Percentiles rank a stretch among this genome's conserved stretches.
Evolutionary conservation across 2,797 vertebrate genomes (phyloP).

Genomic region (Pseudochaenichthys georgianus): DNA sequence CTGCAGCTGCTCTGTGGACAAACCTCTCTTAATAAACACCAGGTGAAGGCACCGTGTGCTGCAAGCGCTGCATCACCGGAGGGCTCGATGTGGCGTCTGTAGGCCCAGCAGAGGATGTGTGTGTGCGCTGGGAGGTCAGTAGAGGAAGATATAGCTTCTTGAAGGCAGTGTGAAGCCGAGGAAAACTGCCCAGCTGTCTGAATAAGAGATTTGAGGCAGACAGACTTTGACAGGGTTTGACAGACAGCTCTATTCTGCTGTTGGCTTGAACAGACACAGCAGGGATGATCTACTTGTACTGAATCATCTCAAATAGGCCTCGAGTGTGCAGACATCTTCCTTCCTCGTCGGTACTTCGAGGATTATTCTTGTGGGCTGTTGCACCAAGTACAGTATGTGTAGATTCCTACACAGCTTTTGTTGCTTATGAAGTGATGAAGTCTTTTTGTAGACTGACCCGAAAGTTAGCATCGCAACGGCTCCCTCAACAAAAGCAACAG

Average conservation of each 20-base stretch:
- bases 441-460: no score
- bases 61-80: slow-evolving; percentile 20
- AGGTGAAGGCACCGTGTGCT: slow-evolving; percentile 38
- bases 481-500: no score
- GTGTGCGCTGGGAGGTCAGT: neutral
- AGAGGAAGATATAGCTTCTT: slow-evolving; percentile 11
- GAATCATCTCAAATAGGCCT: slow-evolving; percentile 27
- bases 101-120: neutral
- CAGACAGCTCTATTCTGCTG: slow-evolving; percentile 41
- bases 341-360: neutral
- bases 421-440: no score
- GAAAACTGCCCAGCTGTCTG: slow-evolving; percentile 25
- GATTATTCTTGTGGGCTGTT: neutral
- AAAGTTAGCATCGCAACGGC: no score
- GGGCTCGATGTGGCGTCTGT: neutral
- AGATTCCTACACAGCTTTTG: neutral
- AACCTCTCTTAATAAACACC: slow-evolving; percentile 40
- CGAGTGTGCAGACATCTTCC: neutral
- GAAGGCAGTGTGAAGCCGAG: neutral
- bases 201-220: slow-evolving; percentile 27
- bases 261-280: slow-evolving; percentile 14
- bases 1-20: slow-evolving; percentile 40
- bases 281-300: slow-evolving; percentile 28
- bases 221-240: slow-evolving; percentile 31
- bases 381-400: neutral